These are phyloP conservation scores for Tachysurus fulvidraco DNA, from an alignment of 2,113 vertebrate genomes.

Conservation along the genomic window DNA sequence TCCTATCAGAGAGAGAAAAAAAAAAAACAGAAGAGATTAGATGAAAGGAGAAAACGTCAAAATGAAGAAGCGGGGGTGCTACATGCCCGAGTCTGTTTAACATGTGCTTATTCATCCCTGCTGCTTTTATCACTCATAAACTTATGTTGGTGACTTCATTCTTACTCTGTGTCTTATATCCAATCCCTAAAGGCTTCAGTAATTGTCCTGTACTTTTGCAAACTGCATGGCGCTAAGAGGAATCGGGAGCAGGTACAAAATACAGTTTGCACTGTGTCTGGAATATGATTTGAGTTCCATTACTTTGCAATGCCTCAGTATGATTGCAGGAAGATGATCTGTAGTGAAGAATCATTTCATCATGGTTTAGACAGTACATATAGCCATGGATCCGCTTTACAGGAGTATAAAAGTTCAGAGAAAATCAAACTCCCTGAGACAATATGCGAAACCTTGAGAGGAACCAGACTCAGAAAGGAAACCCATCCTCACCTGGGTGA, in stretches of 20 bases:
- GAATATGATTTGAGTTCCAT: background rate
- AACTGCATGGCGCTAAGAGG: constrained; percentile 32
- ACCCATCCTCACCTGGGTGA: too few species aligned
- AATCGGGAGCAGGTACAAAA: constrained; percentile 6
- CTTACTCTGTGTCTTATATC: background rate
- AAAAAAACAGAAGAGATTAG: constrained; percentile 1
- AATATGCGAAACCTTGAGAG: too few species aligned
- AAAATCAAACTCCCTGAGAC: too few species aligned
- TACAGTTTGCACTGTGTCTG: background rate
- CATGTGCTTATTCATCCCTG: constrained; percentile 13
- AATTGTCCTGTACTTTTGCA: constrained; percentile 39
- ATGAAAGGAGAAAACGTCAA: constrained; percentile 16
- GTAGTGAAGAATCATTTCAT: background rate
- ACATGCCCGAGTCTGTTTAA: constrained; percentile 33
- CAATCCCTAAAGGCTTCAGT: constrained; percentile 30
- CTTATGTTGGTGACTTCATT: constrained; percentile 14
- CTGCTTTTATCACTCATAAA: background rate
- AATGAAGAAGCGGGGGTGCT: constrained; percentile 1
- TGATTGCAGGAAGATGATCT: background rate
- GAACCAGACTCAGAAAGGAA: too few species aligned
- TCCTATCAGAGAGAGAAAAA: constrained; percentile 17
- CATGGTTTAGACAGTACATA: background rate
- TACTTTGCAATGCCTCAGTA: background rate
- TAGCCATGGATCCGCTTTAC: background rate
- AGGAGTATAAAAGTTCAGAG: too few species aligned